phyloP scores from a whole-genome alignment of 2,113 vertebrate species.

The Galeopterus variegatus region DNA sequence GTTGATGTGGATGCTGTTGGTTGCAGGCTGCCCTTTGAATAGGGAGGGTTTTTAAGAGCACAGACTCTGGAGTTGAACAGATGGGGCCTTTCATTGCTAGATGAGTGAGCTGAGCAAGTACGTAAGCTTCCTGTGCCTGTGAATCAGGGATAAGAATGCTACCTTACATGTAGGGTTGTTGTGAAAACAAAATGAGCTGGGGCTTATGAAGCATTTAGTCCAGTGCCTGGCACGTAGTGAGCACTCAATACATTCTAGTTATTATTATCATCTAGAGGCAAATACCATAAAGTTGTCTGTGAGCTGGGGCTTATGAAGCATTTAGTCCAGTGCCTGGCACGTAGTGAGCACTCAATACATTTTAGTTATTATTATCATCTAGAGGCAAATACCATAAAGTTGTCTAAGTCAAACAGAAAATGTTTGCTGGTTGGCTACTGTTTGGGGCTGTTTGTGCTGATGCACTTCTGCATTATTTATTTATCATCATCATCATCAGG shows the following conservation, averaged over 20 bases:
- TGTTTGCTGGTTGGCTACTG: not conserved
- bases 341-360: not conserved
- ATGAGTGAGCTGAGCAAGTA: not conserved
- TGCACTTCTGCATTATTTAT: not conserved
- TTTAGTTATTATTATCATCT: not conserved
- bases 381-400: not conserved
- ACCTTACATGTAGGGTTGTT: not conserved
- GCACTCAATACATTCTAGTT: not conserved
- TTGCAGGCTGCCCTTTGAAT: not conserved
- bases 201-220: not conserved
- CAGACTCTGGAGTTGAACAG: not conserved
- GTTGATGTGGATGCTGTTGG: not conserved
- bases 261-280: not conserved
- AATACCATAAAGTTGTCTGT: not conserved
- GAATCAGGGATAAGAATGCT: not conserved
- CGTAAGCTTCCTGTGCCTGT: not conserved
- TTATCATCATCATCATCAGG: not conserved
- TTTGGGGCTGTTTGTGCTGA: not conserved
- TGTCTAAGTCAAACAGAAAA: not conserved
- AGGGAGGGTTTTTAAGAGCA: not conserved
- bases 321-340: not conserved
- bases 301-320: not conserved
- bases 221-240: not conserved
- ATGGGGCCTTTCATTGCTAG: not conserved
- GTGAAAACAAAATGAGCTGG: slow-evolving; percentile 38